Evolutionary conservation across 2,113 vertebrate species (phyloP), one percentile per base, ranked within the genome.

Genomic region (Nothoprocta pentlandii): DNA sequence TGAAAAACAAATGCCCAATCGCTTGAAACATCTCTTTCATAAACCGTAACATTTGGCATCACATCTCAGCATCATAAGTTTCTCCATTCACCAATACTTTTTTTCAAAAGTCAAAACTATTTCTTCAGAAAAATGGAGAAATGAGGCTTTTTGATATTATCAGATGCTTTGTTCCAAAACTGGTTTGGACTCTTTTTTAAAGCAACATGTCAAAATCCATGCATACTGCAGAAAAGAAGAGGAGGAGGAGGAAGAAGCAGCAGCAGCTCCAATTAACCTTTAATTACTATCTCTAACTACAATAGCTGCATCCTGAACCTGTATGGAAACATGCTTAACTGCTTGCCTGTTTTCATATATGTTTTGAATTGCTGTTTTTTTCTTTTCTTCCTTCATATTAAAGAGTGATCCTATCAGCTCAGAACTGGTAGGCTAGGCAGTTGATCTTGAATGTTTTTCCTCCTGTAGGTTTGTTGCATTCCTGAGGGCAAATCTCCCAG

Each of bases 261-360:
- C 49, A 49, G 21, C 49, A 62, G 0, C 2, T 53, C 10, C 47
- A 62, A 44, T 47, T 62, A 89, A 41, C 16, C 42, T 10, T 2
- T 19, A 89, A 69, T 47, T 42, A 36, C 20, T 28, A 64, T 47
- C 1, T 0, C 22, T 88, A 85, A 23, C 20, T 89, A 6, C 46
- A 71, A 12, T 1, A 81, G 34, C 14, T 3, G 23, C 73, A 73
- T 69, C 26, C 53, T 36, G 36, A 82, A 23, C 17, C 0, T 0
- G 8, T 39, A 76, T 19, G 28, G 82, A 30, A 0, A 0, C 2
- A 10, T 15, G 23, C 49, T n/a, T 44, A 86, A 25, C 25, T 4
- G 0, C 44, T 64, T 79, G 53, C 62, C 49, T 39, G 3, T 53
- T 84, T 82, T 63, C 12, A 5, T 1, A 21, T 11, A 5, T 6